phyloP scores from a whole-genome alignment of 2,888 invertebrate species.

The Deladenus siricidicola region DNA sequence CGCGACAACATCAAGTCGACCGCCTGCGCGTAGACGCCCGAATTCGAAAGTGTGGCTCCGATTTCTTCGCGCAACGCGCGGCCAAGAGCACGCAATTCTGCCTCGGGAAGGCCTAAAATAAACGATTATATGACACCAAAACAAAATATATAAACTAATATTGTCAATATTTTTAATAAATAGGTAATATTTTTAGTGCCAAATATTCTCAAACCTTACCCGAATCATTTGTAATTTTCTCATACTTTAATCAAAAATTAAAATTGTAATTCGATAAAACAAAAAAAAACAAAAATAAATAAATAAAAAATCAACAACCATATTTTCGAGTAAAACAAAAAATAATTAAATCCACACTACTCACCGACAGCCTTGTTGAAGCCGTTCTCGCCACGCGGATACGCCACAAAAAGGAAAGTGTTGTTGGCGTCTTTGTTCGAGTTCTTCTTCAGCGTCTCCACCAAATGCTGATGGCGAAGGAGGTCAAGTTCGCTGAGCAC shows the following conservation, averaged over 20 bases:
- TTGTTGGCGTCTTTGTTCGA: conserved; percentile 14
- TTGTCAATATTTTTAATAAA: not conserved
- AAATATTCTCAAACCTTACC: no score
- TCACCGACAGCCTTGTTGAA: not conserved
- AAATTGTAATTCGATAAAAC: no score
- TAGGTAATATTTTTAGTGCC: no score
- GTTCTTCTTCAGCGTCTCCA: conserved; percentile 16
- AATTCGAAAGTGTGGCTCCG: not conserved
- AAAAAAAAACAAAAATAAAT: no score
- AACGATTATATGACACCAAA: no score
- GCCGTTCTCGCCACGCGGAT: conserved; percentile 21
- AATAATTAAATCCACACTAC: no score
- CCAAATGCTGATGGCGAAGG: conserved; percentile 11
- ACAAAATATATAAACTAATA: not conserved
- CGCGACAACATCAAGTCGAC: conserved; percentile 27
- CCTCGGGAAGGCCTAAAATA: conserved; percentile 2
- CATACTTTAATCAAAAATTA: no score
- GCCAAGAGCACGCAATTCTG: conserved; percentile 16
- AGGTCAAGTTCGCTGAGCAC: conserved; percentile 21
- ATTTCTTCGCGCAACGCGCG: conserved; percentile 15
- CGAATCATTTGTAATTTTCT: no score
- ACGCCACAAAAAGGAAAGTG: conserved; percentile 27
- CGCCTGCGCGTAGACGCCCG: conserved; percentile 3
- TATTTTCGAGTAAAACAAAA: no score
- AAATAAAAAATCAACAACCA: no score